phyloP scores from a whole-genome alignment of 2,113 vertebrate genomes.

The Tinamus guttatus region DNA sequence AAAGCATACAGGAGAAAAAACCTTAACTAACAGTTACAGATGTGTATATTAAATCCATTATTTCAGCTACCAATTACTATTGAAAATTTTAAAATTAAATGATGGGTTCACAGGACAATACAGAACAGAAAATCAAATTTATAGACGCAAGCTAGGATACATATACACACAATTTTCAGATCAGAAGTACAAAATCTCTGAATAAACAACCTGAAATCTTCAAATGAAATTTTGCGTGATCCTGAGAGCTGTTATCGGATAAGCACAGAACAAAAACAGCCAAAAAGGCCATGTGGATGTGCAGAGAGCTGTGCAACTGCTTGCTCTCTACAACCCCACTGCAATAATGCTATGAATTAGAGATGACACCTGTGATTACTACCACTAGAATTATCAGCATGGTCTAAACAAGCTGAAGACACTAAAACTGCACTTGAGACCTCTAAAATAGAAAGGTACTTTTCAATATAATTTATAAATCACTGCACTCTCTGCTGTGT shows the following conservation, averaged over 20 bases:
- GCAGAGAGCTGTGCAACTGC: background rate
- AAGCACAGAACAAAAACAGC: background rate
- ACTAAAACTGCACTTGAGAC: background rate
- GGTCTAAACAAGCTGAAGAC: background rate
- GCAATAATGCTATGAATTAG: background rate
- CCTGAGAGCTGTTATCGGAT: background rate
- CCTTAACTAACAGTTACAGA: background rate
- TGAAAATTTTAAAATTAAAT: background rate
- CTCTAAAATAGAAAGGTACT: background rate
- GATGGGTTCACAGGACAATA: background rate
- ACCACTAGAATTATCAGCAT: background rate
- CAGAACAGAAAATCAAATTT: background rate
- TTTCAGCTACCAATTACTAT: background rate
- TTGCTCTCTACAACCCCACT: background rate
- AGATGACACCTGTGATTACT: background rate
- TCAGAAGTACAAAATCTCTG: background rate
- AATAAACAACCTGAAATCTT: background rate
- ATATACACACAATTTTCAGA: background rate
- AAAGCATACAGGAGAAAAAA: background rate
- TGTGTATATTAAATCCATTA: background rate
- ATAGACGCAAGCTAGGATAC: background rate
- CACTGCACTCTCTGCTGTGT: background rate
- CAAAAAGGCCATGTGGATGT: background rate
- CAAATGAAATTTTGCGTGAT: background rate
- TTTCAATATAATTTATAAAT: background rate